Evolutionary conservation across 1,140 invertebrate genomes (phyloP), one percentile per base, ranked within the genome.

Genomic region (Planococcus citri): DNA sequence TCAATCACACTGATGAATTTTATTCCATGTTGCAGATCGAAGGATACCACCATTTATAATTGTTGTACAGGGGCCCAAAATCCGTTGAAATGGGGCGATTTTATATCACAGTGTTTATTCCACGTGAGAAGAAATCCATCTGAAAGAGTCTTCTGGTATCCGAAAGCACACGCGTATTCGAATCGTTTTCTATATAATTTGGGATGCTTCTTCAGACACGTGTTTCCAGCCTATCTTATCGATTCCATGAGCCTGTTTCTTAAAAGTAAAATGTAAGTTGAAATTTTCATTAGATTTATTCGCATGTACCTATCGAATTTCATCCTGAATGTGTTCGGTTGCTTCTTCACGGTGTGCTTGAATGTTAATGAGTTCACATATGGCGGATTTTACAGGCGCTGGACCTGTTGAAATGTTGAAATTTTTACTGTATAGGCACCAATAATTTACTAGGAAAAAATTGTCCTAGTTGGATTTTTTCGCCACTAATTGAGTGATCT

Each of bases 21-120:
- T 12, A 6, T 33, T 33, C 29, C 29, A 33, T 33, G n/a, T 60
- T 17, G 60, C 60, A 73, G 41, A 75, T 79, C 74, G 71, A 81
- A 75, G 72, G 75, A 76, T 58, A 78, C 82, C 22, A 75, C 80
- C 1, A 83, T 89, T 17, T 85, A 87, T 74, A 89, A 90, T 73
- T 85, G 83, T 68, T 82, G 85, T n/a, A 82, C 84, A 0, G 79
- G 81, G 1, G 77, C 80, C 1, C 78, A 88, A 3, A 88, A 90
- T 72, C 83, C 83, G 21, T 27, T 70, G 1, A 58, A 57, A 24
- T 70, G 57, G 57, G 69, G 29, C 1, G 27, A 58, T 61, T 70
- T 70, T 29, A 61, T 70, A 20, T 25, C 38, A 4, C 60, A 58
- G 25, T 61, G 41, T 29, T 21, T 70, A 17, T 37, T 58, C 27